phyloP scores from a whole-genome alignment of 2,888 invertebrate genomes.

The Caenorhabditis sp. region DNA sequence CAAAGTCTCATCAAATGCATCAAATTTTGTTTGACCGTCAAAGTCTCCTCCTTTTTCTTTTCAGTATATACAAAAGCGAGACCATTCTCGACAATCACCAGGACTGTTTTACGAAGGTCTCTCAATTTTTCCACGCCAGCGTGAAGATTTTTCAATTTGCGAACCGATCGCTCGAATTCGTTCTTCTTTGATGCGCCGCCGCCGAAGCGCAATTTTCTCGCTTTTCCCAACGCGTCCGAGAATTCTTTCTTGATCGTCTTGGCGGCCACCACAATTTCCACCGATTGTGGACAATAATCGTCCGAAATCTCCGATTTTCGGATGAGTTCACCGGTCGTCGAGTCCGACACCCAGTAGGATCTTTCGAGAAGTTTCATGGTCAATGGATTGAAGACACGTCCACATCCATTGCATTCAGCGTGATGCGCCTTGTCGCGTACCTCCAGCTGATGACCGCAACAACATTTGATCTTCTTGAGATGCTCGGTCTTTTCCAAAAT shows the following conservation, averaged over 20 bases:
- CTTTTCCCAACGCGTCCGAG: conserved; percentile 36
- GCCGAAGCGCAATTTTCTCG: conserved; percentile 28
- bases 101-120: conserved; percentile 31
- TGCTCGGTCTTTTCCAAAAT: conserved; percentile 22
- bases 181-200: conserved; percentile 10
- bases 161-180: conserved; percentile 36
- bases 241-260: conserved; percentile 40
- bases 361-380: conserved; percentile 28
- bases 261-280: conserved; percentile 24
- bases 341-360: conserved; percentile 25
- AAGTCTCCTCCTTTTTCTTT: conserved; percentile 18
- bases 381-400: conserved; percentile 42
- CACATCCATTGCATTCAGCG: conserved; percentile 40
- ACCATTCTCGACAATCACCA: conserved; percentile 37
- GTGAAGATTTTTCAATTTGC: conserved; percentile 21
- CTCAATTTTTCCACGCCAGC: conserved; percentile 21
- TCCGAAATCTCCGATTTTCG: conserved; percentile 8
- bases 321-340: conserved; percentile 14
- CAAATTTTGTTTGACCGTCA: conserved; percentile 17
- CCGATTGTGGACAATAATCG: conserved; percentile 10
- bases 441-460: conserved; percentile 26
- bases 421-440: conserved; percentile 22
- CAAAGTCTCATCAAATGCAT: conserved; percentile 31
- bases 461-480: conserved; percentile 29
- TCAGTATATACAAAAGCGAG: conserved; percentile 38